phyloP scores from a whole-genome alignment of 2,888 invertebrate species.

The Drosophila borborema region DNA sequence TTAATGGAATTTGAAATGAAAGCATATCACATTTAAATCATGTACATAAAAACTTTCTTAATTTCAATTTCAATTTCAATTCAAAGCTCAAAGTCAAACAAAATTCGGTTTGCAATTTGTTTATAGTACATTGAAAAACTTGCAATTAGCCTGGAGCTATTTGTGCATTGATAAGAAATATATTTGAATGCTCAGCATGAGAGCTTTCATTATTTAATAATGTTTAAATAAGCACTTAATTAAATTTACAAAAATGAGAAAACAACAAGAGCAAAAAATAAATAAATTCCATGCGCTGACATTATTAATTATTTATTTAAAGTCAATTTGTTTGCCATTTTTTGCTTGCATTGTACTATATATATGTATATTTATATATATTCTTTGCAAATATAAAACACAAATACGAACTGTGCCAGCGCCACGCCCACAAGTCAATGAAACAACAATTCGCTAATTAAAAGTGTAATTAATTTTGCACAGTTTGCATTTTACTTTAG shows the following conservation, averaged over 20 bases:
- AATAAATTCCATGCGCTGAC: slow-evolving; percentile 12
- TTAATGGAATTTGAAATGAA: not conserved
- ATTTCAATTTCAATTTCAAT: not conserved
- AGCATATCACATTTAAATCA: not conserved
- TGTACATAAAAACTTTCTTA: not conserved
- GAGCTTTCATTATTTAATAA: slow-evolving; percentile 4
- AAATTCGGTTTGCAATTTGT: not conserved
- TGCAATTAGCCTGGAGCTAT: not conserved
- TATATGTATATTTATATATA: slow-evolving; percentile 5
- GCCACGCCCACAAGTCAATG: slow-evolving; percentile 22
- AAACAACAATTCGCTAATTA: slow-evolving; percentile 44
- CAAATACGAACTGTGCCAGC: not conserved
- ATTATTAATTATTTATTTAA: slow-evolving; percentile 64
- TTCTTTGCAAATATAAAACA: slow-evolving; percentile 4
- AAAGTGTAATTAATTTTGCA: slow-evolving; percentile 59
- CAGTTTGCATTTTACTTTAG: slow-evolving; percentile 32
- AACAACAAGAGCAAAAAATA: not conserved
- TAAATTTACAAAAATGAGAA: slow-evolving; percentile 37
- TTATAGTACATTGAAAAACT: not conserved
- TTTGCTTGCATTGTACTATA: slow-evolving; percentile 8
- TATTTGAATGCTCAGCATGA: not conserved
- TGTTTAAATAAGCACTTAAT: slow-evolving; percentile 34
- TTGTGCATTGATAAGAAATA: not conserved
- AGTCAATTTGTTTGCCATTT: slow-evolving; percentile 25
- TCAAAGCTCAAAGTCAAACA: slow-evolving; percentile 3